Evolutionary conservation across 1,140 invertebrate genomes (phyloP), one percentile per base, ranked within the genome.

Genomic region (Cyrtorhinus lividipennis): DNA sequence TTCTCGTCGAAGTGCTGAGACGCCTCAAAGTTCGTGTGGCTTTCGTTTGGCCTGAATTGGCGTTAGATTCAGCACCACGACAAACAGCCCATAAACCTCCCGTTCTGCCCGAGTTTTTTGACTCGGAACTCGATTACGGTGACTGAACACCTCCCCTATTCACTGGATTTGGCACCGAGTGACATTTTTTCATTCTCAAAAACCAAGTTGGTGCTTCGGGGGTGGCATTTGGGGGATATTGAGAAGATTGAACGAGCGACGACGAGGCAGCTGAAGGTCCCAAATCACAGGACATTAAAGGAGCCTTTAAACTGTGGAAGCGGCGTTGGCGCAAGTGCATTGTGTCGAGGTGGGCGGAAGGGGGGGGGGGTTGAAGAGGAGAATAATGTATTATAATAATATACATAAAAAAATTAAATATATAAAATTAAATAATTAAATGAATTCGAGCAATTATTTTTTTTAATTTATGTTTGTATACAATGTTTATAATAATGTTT

Each of bases 81-180:
- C n/a, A n/a, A 58, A 65, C 66, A 44, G 64, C 56, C 38, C 71
- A 72, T 48, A 68, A 59, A 44, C 59, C 61, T 56, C 44, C 26
- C 46, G 69, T 61, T 15, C 65, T 68, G 56, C 69, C n/a, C 25
- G 30, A 38, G 30, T 38, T n/a, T 38, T 38, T 38, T 38, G 30
- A 38, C 30, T 38, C 5, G 5, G 5, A 38, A 38, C 15, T 38
- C 30, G 30, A 38, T 38, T 15, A 38, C 30, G 15, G 30, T 8
- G 5, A 38, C 30, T 38, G 30, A 61, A 18, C 27, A 44, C 24
- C 59, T 30, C 20, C 59, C 59, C n/a, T 61, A 53, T 44, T 48
- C 23, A 44, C 27, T 20, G 45, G 27, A 61, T 44, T 22, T 61
- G 27, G 27, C 59, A 27, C 59, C 59, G 15, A 38, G 59, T 24